Evolutionary conservation across 2,888 invertebrate genomes (phyloP), one percentile per base, ranked within the genome.

Genomic region (Merodon equestris): DNA sequence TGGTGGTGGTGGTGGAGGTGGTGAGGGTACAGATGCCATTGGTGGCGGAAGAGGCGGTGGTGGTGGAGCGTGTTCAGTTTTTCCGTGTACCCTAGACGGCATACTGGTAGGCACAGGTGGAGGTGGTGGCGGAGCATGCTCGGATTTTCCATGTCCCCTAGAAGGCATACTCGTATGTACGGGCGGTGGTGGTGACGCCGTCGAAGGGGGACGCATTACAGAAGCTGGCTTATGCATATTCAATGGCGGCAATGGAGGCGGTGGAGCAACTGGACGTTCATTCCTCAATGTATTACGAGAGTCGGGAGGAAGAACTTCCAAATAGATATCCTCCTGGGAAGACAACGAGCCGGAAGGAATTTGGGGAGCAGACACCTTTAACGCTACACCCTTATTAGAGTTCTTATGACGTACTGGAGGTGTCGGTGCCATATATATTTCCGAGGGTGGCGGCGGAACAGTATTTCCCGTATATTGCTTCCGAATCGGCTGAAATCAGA

Each of bases 31-130:
- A 34, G 27, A 9, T 14, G 64, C 34, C 40, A 66, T 50, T 3
- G 54, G 19, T 1, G 68, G 36, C 1, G 83, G 56, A 9, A 83
- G 83, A 12, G 82, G 82, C 10, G 68, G 51, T 13, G 82, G 82
- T n/a, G 45, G 7, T 53, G 27, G 27, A 27, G 27, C 27, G 3
- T 27, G 27, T 4, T 27, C 7, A 27, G 27, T 7, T 27, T 47
- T 61, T 15, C 9, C 3, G 1, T 44, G 15, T 44, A 53, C 44
- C 13, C 48, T 34, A 13, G 44, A 38, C 18, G 63, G 54, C 27
- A 4, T 27, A 7, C 10, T 1, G 36, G 45, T 12, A 57, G 60
- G 19, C 50, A n/a, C n/a, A n/a, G 76, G 71, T 15, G 82, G 53
- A 9, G 83, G 82, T 13, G 83, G 82, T 12, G 64, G 42, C 9